phyloP scores from a whole-genome alignment of 2,888 invertebrate genomes.

The Caenorhabditis uteleia region DNA sequence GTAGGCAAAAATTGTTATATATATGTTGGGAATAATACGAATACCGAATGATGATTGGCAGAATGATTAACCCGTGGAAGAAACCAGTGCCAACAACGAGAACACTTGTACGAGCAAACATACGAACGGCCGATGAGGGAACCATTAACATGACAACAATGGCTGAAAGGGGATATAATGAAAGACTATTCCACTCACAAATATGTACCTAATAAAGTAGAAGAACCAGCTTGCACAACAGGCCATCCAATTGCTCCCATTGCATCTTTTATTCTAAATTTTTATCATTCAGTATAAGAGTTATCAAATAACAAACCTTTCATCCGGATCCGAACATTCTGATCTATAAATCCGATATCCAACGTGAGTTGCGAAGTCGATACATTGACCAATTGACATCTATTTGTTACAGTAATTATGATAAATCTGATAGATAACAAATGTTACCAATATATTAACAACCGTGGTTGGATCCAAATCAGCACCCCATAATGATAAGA shows the following conservation, averaged over 20 bases:
- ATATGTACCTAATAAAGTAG: slow-evolving; percentile 57
- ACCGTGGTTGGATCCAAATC: slow-evolving; percentile 69
- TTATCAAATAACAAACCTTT: slow-evolving; percentile 6
- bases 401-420: slow-evolving; percentile 13
- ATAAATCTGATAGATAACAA: background rate
- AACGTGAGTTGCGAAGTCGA: slow-evolving; percentile 69
- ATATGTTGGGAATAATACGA: background rate
- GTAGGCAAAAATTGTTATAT: too few relatives aligned
- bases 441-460: slow-evolving; percentile 66
- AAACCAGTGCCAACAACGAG: slow-evolving; percentile 67
- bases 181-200: background rate
- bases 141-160: slow-evolving; percentile 65
- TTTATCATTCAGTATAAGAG: background rate
- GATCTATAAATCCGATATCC: slow-evolving; percentile 65
- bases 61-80: slow-evolving; percentile 66
- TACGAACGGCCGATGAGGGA: slow-evolving; percentile 66
- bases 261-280: slow-evolving; percentile 56
- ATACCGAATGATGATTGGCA: slow-evolving; percentile 64
- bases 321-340: slow-evolving; percentile 42
- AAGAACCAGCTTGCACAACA: slow-evolving; percentile 67
- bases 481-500: slow-evolving; percentile 68
- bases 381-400: slow-evolving; percentile 69
- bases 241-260: slow-evolving; percentile 69
- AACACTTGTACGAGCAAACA: slow-evolving; percentile 67
- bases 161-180: slow-evolving; percentile 32